Evolutionary conservation across 2,113 vertebrate species (phyloP).

Genomic region (Cebidichthys violaceus): DNA sequence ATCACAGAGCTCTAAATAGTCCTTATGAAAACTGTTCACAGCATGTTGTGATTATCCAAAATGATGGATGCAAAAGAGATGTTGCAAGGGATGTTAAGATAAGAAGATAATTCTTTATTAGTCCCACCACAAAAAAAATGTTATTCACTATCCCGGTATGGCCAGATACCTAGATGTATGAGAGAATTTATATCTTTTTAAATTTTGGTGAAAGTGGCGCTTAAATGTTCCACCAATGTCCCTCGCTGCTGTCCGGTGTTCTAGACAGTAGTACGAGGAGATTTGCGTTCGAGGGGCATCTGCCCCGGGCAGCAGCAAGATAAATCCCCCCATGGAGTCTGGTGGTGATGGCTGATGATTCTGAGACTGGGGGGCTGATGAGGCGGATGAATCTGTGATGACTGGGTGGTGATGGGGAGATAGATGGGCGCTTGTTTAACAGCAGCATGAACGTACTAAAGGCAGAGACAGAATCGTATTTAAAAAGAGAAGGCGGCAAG

Average conservation of each 20-base stretch:
- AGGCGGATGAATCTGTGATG: background rate
- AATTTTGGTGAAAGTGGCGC: background rate
- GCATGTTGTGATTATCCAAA: conserved; percentile 4
- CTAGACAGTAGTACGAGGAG: background rate
- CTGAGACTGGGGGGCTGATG: background rate
- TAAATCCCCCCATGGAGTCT: background rate
- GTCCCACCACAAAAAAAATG: background rate
- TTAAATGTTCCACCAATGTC: background rate
- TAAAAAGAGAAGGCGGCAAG: background rate
- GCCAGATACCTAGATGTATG: background rate
- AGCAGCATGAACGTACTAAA: background rate
- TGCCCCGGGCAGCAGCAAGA: background rate
- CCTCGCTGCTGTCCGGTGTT: background rate
- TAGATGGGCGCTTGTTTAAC: background rate
- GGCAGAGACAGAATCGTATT: background rate
- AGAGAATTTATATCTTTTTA: background rate
- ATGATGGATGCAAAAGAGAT: background rate
- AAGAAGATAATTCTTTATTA: no score
- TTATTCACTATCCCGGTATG: background rate
- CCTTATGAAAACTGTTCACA: background rate
- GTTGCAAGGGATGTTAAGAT: background rate
- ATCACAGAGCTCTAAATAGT: background rate
- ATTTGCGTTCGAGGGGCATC: background rate
- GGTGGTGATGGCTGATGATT: background rate
- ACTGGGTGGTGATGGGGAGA: background rate